Evolutionary conservation across 2,113 vertebrate species (phyloP).

Genomic region (Oreochromis tanganicae): DNA sequence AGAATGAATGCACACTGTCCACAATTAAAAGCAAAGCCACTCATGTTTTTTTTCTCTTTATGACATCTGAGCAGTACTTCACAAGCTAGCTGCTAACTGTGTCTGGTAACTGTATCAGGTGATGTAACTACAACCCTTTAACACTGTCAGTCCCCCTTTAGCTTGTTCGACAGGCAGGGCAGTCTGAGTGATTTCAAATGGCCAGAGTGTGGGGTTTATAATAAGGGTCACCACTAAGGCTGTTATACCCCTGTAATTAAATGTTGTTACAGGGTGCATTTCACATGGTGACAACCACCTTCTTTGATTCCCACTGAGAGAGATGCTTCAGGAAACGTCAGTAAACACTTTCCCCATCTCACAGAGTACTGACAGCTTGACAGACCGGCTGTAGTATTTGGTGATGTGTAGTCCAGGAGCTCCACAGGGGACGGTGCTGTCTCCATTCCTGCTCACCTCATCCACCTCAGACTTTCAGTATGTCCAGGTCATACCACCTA

Average conservation of each 20-base stretch:
- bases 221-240: background rate
- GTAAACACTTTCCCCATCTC: background rate
- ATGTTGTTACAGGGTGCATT: background rate
- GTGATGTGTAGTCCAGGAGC: background rate
- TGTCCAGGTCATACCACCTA: background rate
- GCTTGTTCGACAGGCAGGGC: background rate
- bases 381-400: background rate
- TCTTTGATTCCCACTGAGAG: background rate
- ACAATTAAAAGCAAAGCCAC: background rate
- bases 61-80: background rate
- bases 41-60: background rate
- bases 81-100: background rate
- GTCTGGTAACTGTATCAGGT: background rate
- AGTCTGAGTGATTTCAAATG: background rate
- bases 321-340: background rate
- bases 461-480: background rate
- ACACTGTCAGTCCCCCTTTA: background rate
- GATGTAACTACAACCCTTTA: background rate
- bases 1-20: background rate
- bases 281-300: background rate
- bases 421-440: background rate
- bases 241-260: background rate
- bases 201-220: background rate
- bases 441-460: background rate
- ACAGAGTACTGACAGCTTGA: background rate